Conservation (phyloP, 2,888 invertebrate species). For the Cephus pulcher region DNA sequence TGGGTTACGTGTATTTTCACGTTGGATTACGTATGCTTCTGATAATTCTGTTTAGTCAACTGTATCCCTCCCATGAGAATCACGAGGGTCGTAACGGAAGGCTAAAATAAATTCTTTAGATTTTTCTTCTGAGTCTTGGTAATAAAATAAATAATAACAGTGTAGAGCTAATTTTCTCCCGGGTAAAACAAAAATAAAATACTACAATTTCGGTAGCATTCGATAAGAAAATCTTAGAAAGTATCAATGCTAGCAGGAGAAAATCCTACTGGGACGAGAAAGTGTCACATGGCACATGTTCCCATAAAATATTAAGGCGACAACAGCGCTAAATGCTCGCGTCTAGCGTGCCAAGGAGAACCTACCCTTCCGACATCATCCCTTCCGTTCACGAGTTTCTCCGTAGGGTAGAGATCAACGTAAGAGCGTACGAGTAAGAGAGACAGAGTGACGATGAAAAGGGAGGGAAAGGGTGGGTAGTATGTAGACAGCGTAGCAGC, state of each 20-base stretch:
- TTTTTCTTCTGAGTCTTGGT: no score
- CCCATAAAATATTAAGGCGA: not conserved
- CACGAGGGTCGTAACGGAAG: no score
- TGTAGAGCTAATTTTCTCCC: not conserved
- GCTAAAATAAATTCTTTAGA: no score
- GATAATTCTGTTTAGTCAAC: slow-evolving; percentile 43
- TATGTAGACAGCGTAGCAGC: not conserved
- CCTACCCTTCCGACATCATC: not conserved
- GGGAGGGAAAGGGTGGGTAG: not conserved
- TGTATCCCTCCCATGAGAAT: not conserved
- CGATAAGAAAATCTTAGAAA: not conserved
- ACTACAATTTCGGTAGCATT: not conserved
- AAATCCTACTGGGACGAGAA: not conserved
- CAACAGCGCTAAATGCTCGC: not conserved
- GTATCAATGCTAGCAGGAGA: not conserved
- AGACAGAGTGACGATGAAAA: not conserved
- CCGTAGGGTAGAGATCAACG: not conserved
- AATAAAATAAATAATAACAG: not conserved
- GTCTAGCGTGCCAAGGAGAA: not conserved
- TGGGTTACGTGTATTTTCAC: slow-evolving; percentile 44
- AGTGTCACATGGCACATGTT: not conserved
- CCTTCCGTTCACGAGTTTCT: not conserved
- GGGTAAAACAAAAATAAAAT: no score
- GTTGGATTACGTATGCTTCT: slow-evolving; percentile 43
- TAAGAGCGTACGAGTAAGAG: not conserved